phyloP scores from a whole-genome alignment of 2,888 invertebrate genomes.

The Teleiodes luculella region DNA sequence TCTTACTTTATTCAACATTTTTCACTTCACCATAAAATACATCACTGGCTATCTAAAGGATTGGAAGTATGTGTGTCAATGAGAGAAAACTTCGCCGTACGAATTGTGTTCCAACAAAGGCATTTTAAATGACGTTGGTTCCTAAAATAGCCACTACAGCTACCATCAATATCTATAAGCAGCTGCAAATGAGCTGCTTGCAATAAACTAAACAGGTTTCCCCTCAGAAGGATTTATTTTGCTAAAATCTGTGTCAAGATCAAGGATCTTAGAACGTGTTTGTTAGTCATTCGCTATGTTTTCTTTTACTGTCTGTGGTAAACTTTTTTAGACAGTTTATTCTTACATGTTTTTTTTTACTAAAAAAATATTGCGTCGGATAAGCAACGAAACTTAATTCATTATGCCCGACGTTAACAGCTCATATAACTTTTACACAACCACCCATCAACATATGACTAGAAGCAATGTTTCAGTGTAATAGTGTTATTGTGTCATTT shows the following conservation, averaged over 20 bases:
- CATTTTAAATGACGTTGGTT: conserved; percentile 13
- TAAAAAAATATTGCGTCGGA: too few species aligned
- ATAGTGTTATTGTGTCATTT: too few species aligned
- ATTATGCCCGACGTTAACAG: too few species aligned
- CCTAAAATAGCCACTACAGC: conserved; percentile 17
- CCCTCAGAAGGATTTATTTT: conserved; percentile 60
- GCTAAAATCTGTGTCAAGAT: conserved; percentile 70
- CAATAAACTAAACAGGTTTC: conserved; percentile 54
- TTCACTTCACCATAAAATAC: background rate
- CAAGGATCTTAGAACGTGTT: conserved; percentile 62
- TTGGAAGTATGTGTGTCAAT: conserved; percentile 9
- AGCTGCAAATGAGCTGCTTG: conserved; percentile 42
- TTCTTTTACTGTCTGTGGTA: conserved; percentile 54
- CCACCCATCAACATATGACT: too few species aligned
- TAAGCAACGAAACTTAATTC: too few species aligned
- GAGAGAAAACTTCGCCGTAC: conserved; percentile 13
- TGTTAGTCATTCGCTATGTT: conserved; percentile 54
- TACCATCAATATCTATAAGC: conserved; percentile 32
- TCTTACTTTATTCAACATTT: too few species aligned
- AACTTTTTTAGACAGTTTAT: conserved; percentile 14
- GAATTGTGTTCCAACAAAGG: background rate
- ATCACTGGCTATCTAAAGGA: background rate
- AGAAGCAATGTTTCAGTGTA: too few species aligned
- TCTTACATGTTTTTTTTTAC: too few species aligned
- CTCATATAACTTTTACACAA: too few species aligned